These are phyloP conservation scores for Tiaroga cobitis DNA, from an alignment of 2,797 vertebrate species.

Conservation along the genomic window DNA sequence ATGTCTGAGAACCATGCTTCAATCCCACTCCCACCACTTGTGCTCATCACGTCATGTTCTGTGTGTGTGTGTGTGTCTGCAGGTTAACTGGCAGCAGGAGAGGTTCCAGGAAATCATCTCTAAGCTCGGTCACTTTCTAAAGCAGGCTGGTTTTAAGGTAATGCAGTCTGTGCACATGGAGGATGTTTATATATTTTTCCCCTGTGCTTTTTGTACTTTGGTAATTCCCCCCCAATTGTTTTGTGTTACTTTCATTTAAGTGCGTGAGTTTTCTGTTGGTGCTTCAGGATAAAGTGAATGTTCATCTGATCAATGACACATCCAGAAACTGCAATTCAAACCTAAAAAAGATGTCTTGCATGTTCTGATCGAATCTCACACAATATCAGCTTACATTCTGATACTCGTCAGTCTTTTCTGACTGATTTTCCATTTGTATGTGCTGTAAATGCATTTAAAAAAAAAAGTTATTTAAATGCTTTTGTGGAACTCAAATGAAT, in stretches of 20 bases:
- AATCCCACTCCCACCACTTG: constrained; percentile 45
- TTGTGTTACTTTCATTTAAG: constrained; percentile 17
- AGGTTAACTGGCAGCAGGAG: constrained; percentile 97
- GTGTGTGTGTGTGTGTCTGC: constrained; percentile 41
- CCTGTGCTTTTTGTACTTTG: not conserved
- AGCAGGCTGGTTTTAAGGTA: constrained; percentile 99
- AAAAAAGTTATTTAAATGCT: not conserved
- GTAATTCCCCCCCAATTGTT: not conserved
- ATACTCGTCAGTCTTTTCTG: not conserved
- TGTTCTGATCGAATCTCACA: not conserved
- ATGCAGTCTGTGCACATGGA: not conserved
- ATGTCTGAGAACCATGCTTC: constrained; percentile 48
- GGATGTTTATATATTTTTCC: not conserved
- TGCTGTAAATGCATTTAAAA: not conserved
- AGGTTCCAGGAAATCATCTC: constrained; percentile 91
- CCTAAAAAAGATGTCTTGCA: not conserved
- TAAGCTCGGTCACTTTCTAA: constrained; percentile 96
- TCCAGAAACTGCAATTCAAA: not conserved
- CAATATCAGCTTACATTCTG: not conserved
- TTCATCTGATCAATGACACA: not conserved
- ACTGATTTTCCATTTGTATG: not conserved
- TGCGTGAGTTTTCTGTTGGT: not conserved
- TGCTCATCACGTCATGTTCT: not conserved
- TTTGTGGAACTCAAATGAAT: not conserved
- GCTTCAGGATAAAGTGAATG: not conserved